Base-by-base conservation (phyloP, 1,140 invertebrate species). In the Zeugodacus cucurbitae region DNA sequence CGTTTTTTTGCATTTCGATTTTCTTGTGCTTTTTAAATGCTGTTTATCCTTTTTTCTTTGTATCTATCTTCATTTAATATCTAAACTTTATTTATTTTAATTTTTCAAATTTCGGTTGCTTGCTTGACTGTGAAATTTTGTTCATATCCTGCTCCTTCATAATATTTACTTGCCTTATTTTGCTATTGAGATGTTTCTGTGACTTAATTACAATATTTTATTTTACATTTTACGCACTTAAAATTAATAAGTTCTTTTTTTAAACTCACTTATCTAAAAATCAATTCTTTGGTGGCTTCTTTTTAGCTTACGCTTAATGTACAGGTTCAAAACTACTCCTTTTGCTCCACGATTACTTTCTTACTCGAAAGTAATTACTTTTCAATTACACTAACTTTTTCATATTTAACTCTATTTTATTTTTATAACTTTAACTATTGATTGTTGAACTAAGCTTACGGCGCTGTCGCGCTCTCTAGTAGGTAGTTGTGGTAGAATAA, bases 241-340 rank as follows among this genome's bases (percentile, higher is more conserved):
- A 17, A 4, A 17, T 54, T 54, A 20, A 54, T 54, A 26, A 5
- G 57, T 58, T 58, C 0, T 10, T 62, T 1, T 0, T 11, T 62
- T 62, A 62, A 62, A 62, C 7, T 62, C 22, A 62, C 58, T 62
- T 62, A 64, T 59, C 91, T 86, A 92, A 90, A 92, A 91, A 92
- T 92, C 91, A 92, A 92, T 92, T 92, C 91, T 88, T 92, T 92
- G 91, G 91, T 92, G 91, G 91, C 91, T 92, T 92, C 89, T 90
- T 90, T 91, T 92, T 91, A 91, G 91, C 91, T 91, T 90, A 90
- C 90, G 82, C 54, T 88, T 54, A 88, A 88, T 88, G 26, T 87
- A 87, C 87, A 87, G 20, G 20, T 58, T 87, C 62, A 59, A 22
- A 82, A 48, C n/a, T 41, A 37, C 37, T 74, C 32, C 26, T 6